Conservation (phyloP, 2,113 vertebrate species). For the Elaphurus davidianus region DNA sequence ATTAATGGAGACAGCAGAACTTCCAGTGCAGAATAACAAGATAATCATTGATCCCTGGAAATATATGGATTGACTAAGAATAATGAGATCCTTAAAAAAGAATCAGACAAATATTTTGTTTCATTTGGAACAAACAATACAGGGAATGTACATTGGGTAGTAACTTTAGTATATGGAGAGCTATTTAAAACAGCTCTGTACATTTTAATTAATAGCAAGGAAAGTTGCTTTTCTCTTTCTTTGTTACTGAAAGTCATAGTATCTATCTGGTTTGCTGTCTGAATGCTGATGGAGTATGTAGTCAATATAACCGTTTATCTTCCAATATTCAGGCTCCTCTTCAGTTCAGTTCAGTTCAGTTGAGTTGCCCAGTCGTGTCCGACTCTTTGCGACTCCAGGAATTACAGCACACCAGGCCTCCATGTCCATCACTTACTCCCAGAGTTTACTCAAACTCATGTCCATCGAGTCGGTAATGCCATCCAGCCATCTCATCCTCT, state of each 20-base stretch:
- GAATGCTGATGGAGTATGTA: background rate
- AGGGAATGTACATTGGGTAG: background rate
- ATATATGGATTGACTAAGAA: background rate
- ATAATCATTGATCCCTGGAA: background rate
- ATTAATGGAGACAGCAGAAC: background rate
- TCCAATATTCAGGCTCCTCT: background rate
- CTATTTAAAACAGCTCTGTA: background rate
- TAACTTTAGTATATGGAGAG: background rate
- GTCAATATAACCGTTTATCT: background rate
- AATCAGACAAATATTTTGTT: background rate
- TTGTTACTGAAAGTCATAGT: background rate
- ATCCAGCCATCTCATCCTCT: too few relatives aligned
- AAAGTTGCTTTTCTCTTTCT: background rate
- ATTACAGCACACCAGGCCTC: too few relatives aligned
- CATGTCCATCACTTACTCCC: too few relatives aligned
- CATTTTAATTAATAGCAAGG: background rate
- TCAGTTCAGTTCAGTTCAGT: too few relatives aligned
- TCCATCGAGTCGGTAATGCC: too few relatives aligned
- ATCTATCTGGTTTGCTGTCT: background rate
- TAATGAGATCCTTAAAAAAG: background rate
- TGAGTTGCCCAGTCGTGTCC: too few relatives aligned
- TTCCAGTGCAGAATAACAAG: background rate
- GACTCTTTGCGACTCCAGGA: too few relatives aligned
- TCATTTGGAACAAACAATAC: background rate
- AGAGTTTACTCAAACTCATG: too few relatives aligned